Conservation (phyloP, 2,888 invertebrate species). For the Celastrina argiolus region DNA sequence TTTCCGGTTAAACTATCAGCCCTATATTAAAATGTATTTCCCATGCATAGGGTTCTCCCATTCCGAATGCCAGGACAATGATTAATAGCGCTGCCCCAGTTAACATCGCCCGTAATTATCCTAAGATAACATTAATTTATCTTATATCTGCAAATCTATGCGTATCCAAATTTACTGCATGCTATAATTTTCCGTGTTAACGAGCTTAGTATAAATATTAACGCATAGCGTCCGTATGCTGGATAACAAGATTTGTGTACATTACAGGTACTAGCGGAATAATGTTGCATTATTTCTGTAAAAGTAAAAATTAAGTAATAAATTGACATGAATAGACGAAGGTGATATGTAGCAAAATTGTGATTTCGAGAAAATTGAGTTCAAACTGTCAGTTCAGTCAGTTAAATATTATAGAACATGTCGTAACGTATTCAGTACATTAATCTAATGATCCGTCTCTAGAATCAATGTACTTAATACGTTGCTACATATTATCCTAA, state of each 20-base stretch:
- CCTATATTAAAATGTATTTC: not conserved
- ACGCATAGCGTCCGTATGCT: not conserved
- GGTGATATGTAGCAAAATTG: too few relatives aligned
- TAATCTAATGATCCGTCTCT: too few relatives aligned
- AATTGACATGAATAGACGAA: too few relatives aligned
- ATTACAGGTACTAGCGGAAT: not conserved
- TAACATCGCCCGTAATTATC: conserved; percentile 45
- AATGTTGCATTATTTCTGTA: too few relatives aligned
- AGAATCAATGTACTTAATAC: too few relatives aligned
- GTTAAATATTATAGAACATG: too few relatives aligned
- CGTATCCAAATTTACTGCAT: conserved; percentile 18
- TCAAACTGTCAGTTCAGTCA: too few relatives aligned
- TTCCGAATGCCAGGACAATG: conserved; percentile 44
- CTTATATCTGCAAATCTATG: conserved; percentile 27
- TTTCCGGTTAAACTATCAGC: not conserved
- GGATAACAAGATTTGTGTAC: not conserved
- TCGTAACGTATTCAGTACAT: too few relatives aligned
- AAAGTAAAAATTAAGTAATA: too few relatives aligned
- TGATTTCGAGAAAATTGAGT: too few relatives aligned
- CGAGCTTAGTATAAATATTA: conserved; percentile 5
- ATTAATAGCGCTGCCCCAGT: conserved; percentile 50
- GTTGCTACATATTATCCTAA: too few relatives aligned
- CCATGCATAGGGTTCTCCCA: not conserved
- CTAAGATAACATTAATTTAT: conserved; percentile 44
- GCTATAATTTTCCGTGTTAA: conserved; percentile 12